phyloP scores from a whole-genome alignment of 2,888 invertebrate genomes.

The Amaurobius ferox region DNA sequence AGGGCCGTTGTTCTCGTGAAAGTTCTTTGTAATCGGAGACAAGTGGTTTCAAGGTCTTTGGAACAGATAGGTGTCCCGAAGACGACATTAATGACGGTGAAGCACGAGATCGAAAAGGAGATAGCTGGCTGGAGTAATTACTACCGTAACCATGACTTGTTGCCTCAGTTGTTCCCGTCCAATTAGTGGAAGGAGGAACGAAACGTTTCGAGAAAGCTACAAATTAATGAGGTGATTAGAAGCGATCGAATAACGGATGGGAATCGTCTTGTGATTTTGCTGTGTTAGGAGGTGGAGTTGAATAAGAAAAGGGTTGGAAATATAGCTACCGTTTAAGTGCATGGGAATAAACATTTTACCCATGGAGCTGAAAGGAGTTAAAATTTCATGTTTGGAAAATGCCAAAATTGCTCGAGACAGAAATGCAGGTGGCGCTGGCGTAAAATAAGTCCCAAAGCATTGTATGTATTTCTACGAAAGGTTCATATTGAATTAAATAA shows the following conservation, averaged over 20 bases:
- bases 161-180: background rate
- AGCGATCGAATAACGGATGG: background rate
- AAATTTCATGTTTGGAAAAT: too few species aligned
- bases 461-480: too few species aligned
- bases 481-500: too few species aligned
- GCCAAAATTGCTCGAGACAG: too few species aligned
- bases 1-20: background rate
- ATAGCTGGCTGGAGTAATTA: slow-evolving; percentile 33
- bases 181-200: background rate
- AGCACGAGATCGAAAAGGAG: slow-evolving; percentile 32
- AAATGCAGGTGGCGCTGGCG: too few species aligned
- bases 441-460: too few species aligned
- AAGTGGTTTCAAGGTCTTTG: slow-evolving; percentile 40
- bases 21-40: background rate
- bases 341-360: too few species aligned
- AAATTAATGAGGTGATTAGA: background rate
- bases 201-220: background rate
- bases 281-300: background rate
- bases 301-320: too few species aligned
- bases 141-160: slow-evolving; percentile 11
- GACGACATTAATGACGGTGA: slow-evolving; percentile 42
- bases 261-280: background rate
- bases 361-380: too few species aligned
- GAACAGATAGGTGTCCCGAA: slow-evolving; percentile 25
- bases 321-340: too few species aligned